Base-by-base conservation (phyloP, 2,113 vertebrate genomes). In the Periophthalmus modestus region DNA sequence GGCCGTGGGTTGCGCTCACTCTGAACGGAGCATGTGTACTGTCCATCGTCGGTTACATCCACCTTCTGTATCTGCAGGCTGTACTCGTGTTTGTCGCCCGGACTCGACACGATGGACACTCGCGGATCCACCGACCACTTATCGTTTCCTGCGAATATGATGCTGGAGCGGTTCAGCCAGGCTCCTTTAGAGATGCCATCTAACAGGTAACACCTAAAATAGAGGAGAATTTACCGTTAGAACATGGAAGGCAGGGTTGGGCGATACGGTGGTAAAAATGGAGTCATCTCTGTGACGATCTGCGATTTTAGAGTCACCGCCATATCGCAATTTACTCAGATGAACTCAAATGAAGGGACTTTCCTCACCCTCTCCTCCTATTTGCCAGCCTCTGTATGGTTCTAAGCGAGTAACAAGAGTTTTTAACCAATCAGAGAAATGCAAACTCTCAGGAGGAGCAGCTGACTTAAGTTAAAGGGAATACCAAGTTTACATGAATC, bases 11-110 rank as follows among this genome's bases (percentile, higher is more conserved):
- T 98, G 52, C 96, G 95, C 24, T 98, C 95, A 10, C 96, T 99
- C 86, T 99, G 98, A 85, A 98, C 96, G 0, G 98, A 98, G 78
- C 98, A 99, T 0, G 97, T 99, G 88, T 98, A 99, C 1, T 93
- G 95, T 36, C 98, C 98, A 0, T 99, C 98, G 0, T 99, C 98
- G 0, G 93, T 95, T 78, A 99, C 94, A n/a, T 98, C 97, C 73
- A 99, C 98, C 47, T 96, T 97, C 92, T 97, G 96, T 91, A 99
- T 99, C 94, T 97, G 97, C 85, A 99, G 96, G 89, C 96, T 99
- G 92, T 99, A 99, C 70, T 99, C 98, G 16, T 96, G 93, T 81
- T 95, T 93, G 76, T 95, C 96, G 5, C 91, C 91, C 34, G 94
- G 86, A 21, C 95, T 95, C 16, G 97, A 93, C 82, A 93, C 94